Conservation (phyloP, 2,888 invertebrate species). For the Drosophila borealis region DNA sequence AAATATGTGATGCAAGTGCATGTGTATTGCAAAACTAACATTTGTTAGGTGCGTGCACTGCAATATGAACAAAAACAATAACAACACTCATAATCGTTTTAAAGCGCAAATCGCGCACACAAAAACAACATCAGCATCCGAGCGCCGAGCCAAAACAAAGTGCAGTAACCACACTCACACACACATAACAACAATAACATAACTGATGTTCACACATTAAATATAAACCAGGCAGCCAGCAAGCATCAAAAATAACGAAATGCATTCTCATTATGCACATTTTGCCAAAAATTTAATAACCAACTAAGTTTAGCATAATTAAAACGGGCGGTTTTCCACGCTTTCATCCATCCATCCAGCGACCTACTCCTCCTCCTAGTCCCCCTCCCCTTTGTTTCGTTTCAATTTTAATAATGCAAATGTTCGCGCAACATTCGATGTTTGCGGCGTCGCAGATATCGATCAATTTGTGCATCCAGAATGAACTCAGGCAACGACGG, state of each 20-base stretch:
- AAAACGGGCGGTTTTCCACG: slow-evolving; percentile 14
- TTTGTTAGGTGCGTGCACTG: slow-evolving; percentile 31
- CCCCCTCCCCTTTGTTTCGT: neutral
- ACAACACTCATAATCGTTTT: slow-evolving; percentile 53
- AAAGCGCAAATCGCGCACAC: slow-evolving; percentile 30
- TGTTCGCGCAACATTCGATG: slow-evolving; percentile 1
- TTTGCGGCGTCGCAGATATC: neutral
- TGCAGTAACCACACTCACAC: slow-evolving; percentile 11
- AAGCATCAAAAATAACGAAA: slow-evolving; percentile 18
- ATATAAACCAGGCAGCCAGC: slow-evolving; percentile 19
- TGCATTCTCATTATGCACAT: slow-evolving; percentile 41
- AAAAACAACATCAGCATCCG: slow-evolving; percentile 39
- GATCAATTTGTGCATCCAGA: neutral
- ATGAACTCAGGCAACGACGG: neutral
- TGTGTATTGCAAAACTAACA: slow-evolving; percentile 28
- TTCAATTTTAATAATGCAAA: slow-evolving; percentile 23
- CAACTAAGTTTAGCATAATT: slow-evolving; percentile 28
- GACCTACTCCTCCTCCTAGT: neutral
- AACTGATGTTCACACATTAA: slow-evolving; percentile 27
- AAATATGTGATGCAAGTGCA: neutral
- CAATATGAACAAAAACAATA: slow-evolving; percentile 27
- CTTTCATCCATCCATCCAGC: neutral
- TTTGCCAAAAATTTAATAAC: slow-evolving; percentile 27
- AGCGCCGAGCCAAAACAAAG: slow-evolving; percentile 27
- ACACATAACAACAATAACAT: neutral